phyloP scores from a whole-genome alignment of 2,113 vertebrate genomes.

The Notarius lentiginosus region DNA sequence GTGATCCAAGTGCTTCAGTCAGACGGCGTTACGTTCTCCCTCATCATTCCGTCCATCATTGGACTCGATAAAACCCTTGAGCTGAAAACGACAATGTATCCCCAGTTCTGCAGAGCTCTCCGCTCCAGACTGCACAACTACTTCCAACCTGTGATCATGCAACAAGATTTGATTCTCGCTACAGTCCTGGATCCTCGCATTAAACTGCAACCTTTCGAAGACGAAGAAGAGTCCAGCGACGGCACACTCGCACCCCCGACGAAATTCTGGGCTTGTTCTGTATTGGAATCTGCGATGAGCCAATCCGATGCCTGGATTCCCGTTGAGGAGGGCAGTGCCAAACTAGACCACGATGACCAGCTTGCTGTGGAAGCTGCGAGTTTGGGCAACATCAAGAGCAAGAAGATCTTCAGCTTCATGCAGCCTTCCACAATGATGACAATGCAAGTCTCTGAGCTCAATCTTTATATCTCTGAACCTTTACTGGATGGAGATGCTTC shows the following conservation, averaged over 20 bases:
- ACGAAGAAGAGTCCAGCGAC: conserved; percentile 44
- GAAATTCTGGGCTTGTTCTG: conserved; percentile 56
- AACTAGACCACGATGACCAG: conserved; percentile 12
- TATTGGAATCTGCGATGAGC: conserved; percentile 57
- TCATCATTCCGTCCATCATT: conserved; percentile 67
- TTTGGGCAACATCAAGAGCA: conserved; percentile 60
- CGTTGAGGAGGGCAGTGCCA: neutral
- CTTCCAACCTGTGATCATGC: conserved; percentile 68
- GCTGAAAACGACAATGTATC: conserved; percentile 60
- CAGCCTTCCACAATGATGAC: conserved; percentile 58
- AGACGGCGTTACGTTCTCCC: conserved; percentile 65
- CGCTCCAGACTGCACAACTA: conserved; percentile 63
- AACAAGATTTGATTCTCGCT: conserved; percentile 68
- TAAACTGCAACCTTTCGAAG: conserved; percentile 71
- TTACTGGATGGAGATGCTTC: conserved; percentile 51
- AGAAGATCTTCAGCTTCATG: conserved; percentile 59
- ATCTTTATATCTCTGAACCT: conserved; percentile 67
- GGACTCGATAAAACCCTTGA: conserved; percentile 70
- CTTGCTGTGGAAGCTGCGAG: neutral
- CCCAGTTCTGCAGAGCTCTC: conserved; percentile 67
- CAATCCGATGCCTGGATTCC: conserved; percentile 17
- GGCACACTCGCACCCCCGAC: conserved; percentile 58
- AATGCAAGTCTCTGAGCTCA: conserved; percentile 61
- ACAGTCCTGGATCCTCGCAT: conserved; percentile 71
- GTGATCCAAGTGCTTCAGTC: conserved; percentile 70